These are phyloP conservation scores for Drosophila koepferae DNA, from an alignment of 2,888 invertebrate genomes.

Conservation along the genomic window DNA sequence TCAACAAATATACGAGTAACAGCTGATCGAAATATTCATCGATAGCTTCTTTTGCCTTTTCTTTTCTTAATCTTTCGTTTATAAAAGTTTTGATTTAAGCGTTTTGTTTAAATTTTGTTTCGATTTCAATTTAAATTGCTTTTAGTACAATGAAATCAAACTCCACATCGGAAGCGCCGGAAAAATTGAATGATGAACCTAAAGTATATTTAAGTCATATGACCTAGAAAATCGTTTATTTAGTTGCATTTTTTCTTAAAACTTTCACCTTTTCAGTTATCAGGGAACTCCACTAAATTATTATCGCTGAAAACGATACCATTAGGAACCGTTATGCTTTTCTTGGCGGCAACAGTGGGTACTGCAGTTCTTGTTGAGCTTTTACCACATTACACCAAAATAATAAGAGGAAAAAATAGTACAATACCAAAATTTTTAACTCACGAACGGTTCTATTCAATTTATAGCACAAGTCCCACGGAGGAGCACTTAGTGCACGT, in stretches of 20 bases:
- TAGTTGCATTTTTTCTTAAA: neutral
- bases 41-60: neutral
- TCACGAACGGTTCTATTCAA: slow-evolving; percentile 86
- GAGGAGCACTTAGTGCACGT: slow-evolving; percentile 90
- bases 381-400: slow-evolving; percentile 45
- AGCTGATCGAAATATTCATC: slow-evolving; percentile 1
- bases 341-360: slow-evolving; percentile 64
- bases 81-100: neutral
- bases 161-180: neutral
- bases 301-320: slow-evolving; percentile 36
- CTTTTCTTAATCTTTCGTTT: neutral
- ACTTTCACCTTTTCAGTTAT: slow-evolving; percentile 66
- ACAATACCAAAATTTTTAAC: neutral
- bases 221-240: neutral
- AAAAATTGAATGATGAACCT: slow-evolving; percentile 2
- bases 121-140: neutral
- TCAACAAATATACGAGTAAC: neutral
- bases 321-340: slow-evolving; percentile 65
- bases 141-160: neutral
- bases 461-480: slow-evolving; percentile 86
- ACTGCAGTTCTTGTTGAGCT: slow-evolving; percentile 74
- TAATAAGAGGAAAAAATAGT: slow-evolving; percentile 24
- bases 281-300: slow-evolving; percentile 16
- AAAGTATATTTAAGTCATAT: slow-evolving; percentile 20
- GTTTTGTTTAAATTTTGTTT: slow-evolving; percentile 3